These are phyloP conservation scores for Crossocerus cetratus DNA, from an alignment of 2,888 invertebrate genomes.

Conservation along the genomic window DNA sequence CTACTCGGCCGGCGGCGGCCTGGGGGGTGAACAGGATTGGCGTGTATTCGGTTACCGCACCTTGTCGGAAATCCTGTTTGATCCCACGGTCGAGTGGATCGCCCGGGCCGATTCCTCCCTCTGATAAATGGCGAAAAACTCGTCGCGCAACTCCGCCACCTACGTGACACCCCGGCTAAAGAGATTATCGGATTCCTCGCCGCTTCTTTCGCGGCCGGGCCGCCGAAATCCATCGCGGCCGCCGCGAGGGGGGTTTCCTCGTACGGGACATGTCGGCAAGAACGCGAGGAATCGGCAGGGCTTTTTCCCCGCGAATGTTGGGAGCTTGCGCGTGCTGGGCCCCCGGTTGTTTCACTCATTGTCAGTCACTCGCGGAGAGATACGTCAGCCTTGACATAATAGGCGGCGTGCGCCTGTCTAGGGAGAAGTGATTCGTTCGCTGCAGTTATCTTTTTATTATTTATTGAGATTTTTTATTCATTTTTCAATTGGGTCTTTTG, in stretches of 20 bases:
- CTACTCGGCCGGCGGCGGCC: too few relatives aligned
- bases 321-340: slow-evolving; percentile 32
- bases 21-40: slow-evolving; percentile 44
- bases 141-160: slow-evolving; percentile 56
- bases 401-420: background rate
- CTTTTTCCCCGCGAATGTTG: slow-evolving; percentile 13
- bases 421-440: too few relatives aligned
- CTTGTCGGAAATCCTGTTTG: slow-evolving; percentile 66
- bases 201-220: slow-evolving; percentile 17
- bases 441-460: too few relatives aligned
- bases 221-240: slow-evolving; percentile 27
- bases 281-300: slow-evolving; percentile 29
- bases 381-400: slow-evolving; percentile 8
- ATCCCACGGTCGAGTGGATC: slow-evolving; percentile 59
- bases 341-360: slow-evolving; percentile 33
- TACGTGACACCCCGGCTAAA: slow-evolving; percentile 61
- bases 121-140: slow-evolving; percentile 64
- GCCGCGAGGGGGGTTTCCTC: slow-evolving; percentile 38
- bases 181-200: slow-evolving; percentile 61
- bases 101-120: slow-evolving; percentile 57
- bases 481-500: background rate
- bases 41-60: slow-evolving; percentile 65
- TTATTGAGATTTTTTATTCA: background rate
- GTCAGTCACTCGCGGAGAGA: slow-evolving; percentile 24
- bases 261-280: slow-evolving; percentile 45